Evolutionary conservation across 2,888 invertebrate species (phyloP), one percentile per base, ranked within the genome.

Genomic region (Dicycla oo): DNA sequence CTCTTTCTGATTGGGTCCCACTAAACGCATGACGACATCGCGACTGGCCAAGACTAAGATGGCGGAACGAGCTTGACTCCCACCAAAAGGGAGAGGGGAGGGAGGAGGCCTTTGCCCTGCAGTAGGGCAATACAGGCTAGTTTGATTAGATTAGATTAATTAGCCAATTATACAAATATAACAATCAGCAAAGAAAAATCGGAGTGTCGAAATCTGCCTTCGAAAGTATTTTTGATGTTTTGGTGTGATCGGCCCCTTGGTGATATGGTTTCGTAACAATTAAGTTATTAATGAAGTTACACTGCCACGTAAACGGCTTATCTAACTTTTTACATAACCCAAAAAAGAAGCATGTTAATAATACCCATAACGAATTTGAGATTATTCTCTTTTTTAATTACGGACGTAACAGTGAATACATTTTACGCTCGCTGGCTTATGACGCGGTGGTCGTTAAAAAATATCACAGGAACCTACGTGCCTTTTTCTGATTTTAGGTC

Each of bases 381-480:
- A 51, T 68, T 68, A 51, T 68, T 68, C 30, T 67, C 30, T 54
- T 54, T 54, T 68, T 61, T 66, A 80, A 69, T 78, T 65, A n/a
- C 67, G 43, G 38, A 67, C 56, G 53, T 62, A 49, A 49, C 45
- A 47, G 57, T 64, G 82, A 75, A 73, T 73, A 78, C 2, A 69
- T 78, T 80, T 82, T 57, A 57, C 53, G 82, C 63, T 64, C 40
- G 53, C 66, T 67, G 60, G 63, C 38, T 54, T 69, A 30, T 45
- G 60, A 65, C 53, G 56, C 53, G 56, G 56, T 61, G 34, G 49
- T 76, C 71, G 43, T 81, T 57, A 73, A 65, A 66, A 47, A 53
- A 40, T 63, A 61, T 73, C 54, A 26, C 45, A 18, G 61, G 20
- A 49, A 23, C 15, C 34, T 34, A 20, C 51, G n/a, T 45, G 47